phyloP scores from a whole-genome alignment of 2,113 vertebrate genomes.

The Rhadina sibilatrix region DNA sequence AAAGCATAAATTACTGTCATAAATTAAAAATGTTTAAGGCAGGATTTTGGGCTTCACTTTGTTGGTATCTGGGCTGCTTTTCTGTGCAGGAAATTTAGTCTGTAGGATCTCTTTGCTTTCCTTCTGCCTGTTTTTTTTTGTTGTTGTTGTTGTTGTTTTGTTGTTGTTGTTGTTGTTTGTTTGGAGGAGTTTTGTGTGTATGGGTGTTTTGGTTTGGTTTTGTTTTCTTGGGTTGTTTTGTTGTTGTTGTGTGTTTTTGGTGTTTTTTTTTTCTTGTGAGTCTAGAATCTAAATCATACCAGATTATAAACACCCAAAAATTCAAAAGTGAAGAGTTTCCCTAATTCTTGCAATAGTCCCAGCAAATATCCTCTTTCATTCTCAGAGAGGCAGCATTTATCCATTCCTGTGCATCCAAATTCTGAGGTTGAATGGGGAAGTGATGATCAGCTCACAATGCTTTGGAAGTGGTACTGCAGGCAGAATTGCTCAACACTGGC shows the following conservation, averaged over 20 bases:
- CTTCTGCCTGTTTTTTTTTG: neutral
- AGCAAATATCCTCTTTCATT: neutral
- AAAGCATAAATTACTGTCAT: neutral
- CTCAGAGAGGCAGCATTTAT: neutral
- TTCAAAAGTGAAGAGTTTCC: neutral
- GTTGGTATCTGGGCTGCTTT: fast-evolving
- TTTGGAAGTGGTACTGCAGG: neutral
- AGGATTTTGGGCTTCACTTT: neutral
- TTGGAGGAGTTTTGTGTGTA: too few species aligned
- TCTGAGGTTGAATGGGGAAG: fast-evolving
- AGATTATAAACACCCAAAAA: neutral
- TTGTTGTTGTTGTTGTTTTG: neutral
- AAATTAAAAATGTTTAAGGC: neutral
- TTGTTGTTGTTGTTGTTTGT: too few species aligned
- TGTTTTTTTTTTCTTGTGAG: neutral
- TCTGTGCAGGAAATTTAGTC: fast-evolving
- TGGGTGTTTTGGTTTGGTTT: too few species aligned
- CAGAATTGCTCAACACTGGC: neutral
- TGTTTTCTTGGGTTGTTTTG: too few species aligned
- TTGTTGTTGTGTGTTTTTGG: too few species aligned
- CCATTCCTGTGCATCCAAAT: fast-evolving
- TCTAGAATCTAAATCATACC: neutral
- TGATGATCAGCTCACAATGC: too few species aligned
- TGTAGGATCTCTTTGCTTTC: fast-evolving
- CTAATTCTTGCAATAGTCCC: neutral